Evolutionary conservation across 2,888 invertebrate species (phyloP).

Genomic region (Pyrocoelia pectoralis): DNA sequence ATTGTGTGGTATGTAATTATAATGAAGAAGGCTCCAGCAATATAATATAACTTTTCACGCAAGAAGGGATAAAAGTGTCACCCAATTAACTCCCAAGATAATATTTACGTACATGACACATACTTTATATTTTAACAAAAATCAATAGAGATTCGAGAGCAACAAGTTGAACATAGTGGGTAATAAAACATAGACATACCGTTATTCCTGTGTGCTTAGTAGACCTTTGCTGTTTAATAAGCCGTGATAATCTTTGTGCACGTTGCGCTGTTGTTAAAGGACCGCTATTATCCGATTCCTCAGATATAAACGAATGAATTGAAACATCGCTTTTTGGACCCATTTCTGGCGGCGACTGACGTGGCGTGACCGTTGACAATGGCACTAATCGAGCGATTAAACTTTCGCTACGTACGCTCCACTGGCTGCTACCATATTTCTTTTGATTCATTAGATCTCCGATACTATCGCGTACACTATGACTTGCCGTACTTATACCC

Average conservation of each 20-base stretch:
- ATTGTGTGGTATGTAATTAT: too few relatives aligned
- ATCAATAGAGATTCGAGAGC: neutral
- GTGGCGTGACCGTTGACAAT: slow-evolving; percentile 72
- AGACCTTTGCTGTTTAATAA: slow-evolving; percentile 70
- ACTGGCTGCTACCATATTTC: slow-evolving; percentile 74
- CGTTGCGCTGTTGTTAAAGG: slow-evolving; percentile 74
- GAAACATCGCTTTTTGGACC: slow-evolving; percentile 27
- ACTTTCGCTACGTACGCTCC: slow-evolving; percentile 76
- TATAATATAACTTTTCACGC: too few relatives aligned
- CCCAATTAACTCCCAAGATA: too few relatives aligned
- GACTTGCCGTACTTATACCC: slow-evolving; percentile 56
- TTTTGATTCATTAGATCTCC: slow-evolving; percentile 82
- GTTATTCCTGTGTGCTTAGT: slow-evolving; percentile 13
- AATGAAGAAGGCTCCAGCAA: too few relatives aligned
- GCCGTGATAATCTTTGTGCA: slow-evolving; percentile 71
- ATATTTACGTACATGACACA: too few relatives aligned
- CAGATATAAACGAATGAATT: slow-evolving; percentile 34
- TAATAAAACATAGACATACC: slow-evolving; percentile 17
- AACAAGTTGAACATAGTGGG: neutral
- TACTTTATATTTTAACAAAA: too few relatives aligned
- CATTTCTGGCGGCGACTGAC: slow-evolving; percentile 61
- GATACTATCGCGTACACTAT: slow-evolving; percentile 67
- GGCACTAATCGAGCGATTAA: slow-evolving; percentile 77
- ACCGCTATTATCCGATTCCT: slow-evolving; percentile 61
- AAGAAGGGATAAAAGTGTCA: too few relatives aligned